Percentiles rank a stretch among this genome's conserved stretches.
Evolutionary conservation across 2,888 invertebrate genomes (phyloP).

Genomic region (Dusona sp.): DNA sequence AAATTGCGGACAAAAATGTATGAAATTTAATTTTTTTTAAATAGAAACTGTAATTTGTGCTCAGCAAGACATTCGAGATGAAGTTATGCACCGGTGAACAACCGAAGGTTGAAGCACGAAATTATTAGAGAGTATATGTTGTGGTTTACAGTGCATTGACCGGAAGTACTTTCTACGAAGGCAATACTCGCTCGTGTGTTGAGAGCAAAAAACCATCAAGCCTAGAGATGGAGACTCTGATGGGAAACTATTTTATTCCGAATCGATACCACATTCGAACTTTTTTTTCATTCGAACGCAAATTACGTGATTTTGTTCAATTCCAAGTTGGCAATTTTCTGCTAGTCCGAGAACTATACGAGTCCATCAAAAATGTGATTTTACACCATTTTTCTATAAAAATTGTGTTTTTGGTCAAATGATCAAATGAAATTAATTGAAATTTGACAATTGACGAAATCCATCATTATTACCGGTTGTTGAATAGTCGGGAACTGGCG

Average conservation of each 20-base stretch:
- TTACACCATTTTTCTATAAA: no score
- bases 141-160: constrained; percentile 53
- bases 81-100: background rate
- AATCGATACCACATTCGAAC: background rate
- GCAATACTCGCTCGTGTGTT: constrained; percentile 9
- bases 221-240: background rate
- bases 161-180: constrained; percentile 64
- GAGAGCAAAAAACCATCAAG: background rate
- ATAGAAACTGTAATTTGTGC: background rate
- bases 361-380: no score
- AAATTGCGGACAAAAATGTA: no score
- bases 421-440: no score
- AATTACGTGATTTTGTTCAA: background rate
- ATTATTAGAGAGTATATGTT: constrained; percentile 34
- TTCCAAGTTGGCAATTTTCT: background rate
- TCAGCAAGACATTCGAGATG: background rate
- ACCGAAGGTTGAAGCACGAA: background rate
- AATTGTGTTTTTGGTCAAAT: no score
- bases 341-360: no score
- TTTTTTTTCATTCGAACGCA: background rate
- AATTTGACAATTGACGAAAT: no score
- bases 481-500: no score
- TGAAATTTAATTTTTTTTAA: background rate
- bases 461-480: no score
- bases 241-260: background rate